Evolutionary conservation across 2,888 invertebrate genomes (phyloP), one percentile per base, ranked within the genome.

Genomic region (Pantelozetes paolii): DNA sequence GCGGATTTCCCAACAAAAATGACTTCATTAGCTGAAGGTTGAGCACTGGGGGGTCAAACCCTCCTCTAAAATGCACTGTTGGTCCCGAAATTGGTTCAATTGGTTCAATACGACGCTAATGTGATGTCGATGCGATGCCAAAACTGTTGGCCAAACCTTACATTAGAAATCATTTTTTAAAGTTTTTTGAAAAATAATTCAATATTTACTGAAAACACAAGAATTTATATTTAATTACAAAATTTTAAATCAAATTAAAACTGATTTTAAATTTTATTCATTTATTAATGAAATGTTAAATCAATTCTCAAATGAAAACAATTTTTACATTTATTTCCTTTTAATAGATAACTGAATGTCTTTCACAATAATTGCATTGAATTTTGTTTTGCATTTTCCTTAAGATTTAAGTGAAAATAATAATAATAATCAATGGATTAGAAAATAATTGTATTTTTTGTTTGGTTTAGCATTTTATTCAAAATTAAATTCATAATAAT

Each of bases 1-100:
- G 67, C 40, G 67, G 67, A 67, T 67, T 67, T 67, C 42, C 67
- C 67, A 40, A 67, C 67, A 67, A 67, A 67, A 67, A 67, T 67
- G 67, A 67, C 67, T 67, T 67, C 67, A 67, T 67, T 67, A 67
- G 67, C 67, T 26, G 36, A 36, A 40, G 67, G 40, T 40, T 67
- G 40, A 67, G 32, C 67, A 67, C 36, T 67, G 30, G 67, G 67
- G 64, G 42, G 36, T 67, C 42, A 11, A 2, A 42, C 67, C 67
- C 36, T 67, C 42, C 67, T 67, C 67, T 67, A 36, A 67, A 36
- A 67, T 67, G 23, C 67, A 32, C 62, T 67, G 42, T 67, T 42
- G 42, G 67, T 67, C 42, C 30, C 26, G 6, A 67, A 67, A 67
- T 67, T 67, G 67, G 67, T 67, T 67, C 67, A 67, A 67, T 67